Conservation (phyloP, 1,140 invertebrate species). For the Microplitis mediator region DNA sequence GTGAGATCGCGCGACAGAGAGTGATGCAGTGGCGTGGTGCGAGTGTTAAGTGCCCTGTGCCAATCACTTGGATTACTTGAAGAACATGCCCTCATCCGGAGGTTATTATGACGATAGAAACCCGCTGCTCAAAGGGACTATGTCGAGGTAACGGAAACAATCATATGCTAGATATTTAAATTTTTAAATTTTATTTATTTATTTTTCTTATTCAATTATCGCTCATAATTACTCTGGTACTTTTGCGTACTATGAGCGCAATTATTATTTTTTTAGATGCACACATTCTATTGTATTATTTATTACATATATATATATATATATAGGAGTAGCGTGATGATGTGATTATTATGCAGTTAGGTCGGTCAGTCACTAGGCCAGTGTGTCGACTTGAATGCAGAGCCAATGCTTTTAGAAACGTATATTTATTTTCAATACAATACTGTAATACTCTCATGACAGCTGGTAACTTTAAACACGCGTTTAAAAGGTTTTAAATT, state of each 20-base stretch:
- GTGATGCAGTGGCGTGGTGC: constrained; percentile 61
- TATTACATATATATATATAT: neutral
- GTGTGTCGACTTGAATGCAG: constrained; percentile 30
- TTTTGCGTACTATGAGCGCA: too few species aligned
- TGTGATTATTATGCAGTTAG: constrained; percentile 14
- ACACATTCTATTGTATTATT: neutral
- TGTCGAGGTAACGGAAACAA: constrained; percentile 54
- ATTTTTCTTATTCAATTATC: too few species aligned
- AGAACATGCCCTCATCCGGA: constrained; percentile 53
- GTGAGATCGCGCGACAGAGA: constrained; percentile 49
- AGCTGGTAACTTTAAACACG: too few species aligned
- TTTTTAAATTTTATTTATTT: neutral
- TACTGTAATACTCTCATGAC: neutral
- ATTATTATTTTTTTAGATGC: too few species aligned
- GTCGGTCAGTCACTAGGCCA: constrained; percentile 38
- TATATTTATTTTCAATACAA: constrained; percentile 10
- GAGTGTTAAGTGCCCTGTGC: constrained; percentile 55
- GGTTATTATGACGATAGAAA: constrained; percentile 64
- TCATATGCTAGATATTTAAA: neutral
- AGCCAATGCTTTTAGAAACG: constrained; percentile 31
- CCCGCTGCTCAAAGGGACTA: constrained; percentile 62
- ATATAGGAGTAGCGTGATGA: neutral
- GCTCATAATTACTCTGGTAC: neutral
- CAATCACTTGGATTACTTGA: constrained; percentile 58
- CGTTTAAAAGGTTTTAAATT: too few species aligned